A percentile compares a stretch with the other conserved stretches of the same genome.
Conservation (phyloP, 2,888 invertebrate species). For the Apodemia hepburni region DNA sequence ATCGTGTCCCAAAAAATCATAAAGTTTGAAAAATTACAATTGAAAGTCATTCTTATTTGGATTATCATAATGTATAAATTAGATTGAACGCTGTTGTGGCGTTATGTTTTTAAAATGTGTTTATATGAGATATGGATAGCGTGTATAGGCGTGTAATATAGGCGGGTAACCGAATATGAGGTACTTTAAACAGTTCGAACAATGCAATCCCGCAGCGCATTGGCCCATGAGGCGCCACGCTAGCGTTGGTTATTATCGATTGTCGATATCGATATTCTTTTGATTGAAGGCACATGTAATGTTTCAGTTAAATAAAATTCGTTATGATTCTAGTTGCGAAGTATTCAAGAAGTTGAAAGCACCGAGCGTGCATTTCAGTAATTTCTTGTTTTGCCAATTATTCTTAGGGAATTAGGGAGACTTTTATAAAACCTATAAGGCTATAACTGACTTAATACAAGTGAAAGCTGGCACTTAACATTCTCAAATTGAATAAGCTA, state of each 20-base stretch:
- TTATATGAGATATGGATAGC: conserved; percentile 57
- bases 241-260: conserved; percentile 45
- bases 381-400: no score
- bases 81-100: conserved; percentile 18
- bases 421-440: no score
- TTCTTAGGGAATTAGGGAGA: no score
- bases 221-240: conserved; percentile 62
- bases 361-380: no score
- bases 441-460: no score
- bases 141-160: conserved; percentile 62
- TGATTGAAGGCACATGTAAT: no score
- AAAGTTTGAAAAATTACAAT: conserved; percentile 28
- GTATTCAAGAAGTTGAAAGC: no score
- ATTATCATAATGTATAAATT: conserved; percentile 32
- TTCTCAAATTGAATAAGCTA: no score
- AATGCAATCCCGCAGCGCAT: conserved; percentile 66
- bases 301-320: no score
- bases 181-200: conserved; percentile 67
- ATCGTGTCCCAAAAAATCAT: conserved; percentile 28
- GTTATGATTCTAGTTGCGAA: no score
- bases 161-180: conserved; percentile 76
- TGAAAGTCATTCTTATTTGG: conserved; percentile 35
- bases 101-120: conserved; percentile 40
- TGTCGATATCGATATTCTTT: conserved; percentile 34
- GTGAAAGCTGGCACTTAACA: no score